Conservation (phyloP, 2,888 invertebrate species). For the Orthonychiurus folsomi region DNA sequence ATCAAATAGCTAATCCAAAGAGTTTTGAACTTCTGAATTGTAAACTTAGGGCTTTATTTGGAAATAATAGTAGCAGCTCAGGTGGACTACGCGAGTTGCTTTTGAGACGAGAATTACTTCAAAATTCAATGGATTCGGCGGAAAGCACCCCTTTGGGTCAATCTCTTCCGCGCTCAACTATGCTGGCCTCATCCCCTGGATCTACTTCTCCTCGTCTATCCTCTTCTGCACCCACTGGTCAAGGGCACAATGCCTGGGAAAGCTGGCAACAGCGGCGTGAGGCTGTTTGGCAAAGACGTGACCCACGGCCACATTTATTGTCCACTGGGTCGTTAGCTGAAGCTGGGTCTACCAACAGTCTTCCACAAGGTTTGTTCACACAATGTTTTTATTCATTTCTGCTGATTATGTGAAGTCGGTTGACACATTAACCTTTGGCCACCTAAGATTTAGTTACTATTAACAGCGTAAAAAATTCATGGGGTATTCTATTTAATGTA, state of each 20-base stretch:
- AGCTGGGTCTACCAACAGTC: constrained; percentile 47
- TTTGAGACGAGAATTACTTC: constrained; percentile 33
- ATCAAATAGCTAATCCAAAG: neutral
- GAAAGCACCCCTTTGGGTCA: constrained; percentile 45
- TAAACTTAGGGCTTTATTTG: constrained; percentile 12
- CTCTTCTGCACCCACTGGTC: constrained; percentile 77
- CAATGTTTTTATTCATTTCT: no score
- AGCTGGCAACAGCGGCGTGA: constrained; percentile 47
- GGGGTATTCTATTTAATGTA: no score
- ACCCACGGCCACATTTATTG: constrained; percentile 74
- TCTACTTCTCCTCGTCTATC: constrained; percentile 57
- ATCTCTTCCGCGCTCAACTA: constrained; percentile 45
- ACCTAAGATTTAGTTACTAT: no score
- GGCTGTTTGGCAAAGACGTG: constrained; percentile 74
- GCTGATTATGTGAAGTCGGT: no score
- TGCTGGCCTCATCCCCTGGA: constrained; percentile 44
- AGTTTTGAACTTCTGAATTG: constrained; percentile 4
- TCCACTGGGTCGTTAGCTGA: constrained; percentile 75
- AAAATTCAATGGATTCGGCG: constrained; percentile 43
- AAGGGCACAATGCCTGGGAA: constrained; percentile 51
- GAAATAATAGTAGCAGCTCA: constrained; percentile 20
- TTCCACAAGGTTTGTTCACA: constrained; percentile 30
- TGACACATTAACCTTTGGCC: no score
- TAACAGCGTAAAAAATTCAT: no score
- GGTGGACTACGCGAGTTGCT: constrained; percentile 37